A percentile compares a stretch with the other conserved stretches of the same genome.
phyloP scores from a whole-genome alignment of 53 echinoderm and acorn worm genomes.

The Antedon mediterranea region DNA sequence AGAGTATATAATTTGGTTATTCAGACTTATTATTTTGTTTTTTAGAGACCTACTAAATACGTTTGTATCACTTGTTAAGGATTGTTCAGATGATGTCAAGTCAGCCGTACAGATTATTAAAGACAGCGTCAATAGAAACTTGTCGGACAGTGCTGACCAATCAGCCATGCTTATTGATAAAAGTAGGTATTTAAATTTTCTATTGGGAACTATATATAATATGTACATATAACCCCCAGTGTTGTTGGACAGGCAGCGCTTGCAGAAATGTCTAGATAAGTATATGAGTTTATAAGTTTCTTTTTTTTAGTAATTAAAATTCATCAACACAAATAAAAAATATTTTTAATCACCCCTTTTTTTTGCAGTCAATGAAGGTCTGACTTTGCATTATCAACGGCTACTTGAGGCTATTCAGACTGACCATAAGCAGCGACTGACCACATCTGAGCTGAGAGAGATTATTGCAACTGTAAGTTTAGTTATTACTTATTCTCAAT shows the following conservation, averaged over 20 bases:
- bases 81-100: conserved; percentile 80
- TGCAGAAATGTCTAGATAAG: too few species aligned
- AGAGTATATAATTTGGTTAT: neutral
- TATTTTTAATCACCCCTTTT: too few species aligned
- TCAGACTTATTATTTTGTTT: neutral
- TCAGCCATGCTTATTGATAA: conserved; percentile 51
- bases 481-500: too few species aligned
- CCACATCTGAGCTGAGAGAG: conserved; percentile 24
- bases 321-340: too few species aligned
- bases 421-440: conserved; percentile 23
- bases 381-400: conserved; percentile 33
- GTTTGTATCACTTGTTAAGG: conserved; percentile 73
- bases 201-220: too few species aligned
- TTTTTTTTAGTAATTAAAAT: too few species aligned
- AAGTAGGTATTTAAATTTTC: conserved; percentile 29
- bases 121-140: conserved; percentile 44
- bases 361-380: conserved; percentile 45
- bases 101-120: conserved; percentile 49
- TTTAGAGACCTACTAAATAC: conserved; percentile 81
- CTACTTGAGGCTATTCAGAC: conserved; percentile 34
- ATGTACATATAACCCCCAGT: too few species aligned
- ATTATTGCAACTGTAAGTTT: conserved; percentile 56
- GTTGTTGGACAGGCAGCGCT: too few species aligned
- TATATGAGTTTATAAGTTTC: too few species aligned
- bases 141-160: conserved; percentile 43